Evolutionary conservation across 2,113 vertebrate genomes (phyloP), one percentile per base, ranked within the genome.

Genomic region (Chionodraco myersi): DNA sequence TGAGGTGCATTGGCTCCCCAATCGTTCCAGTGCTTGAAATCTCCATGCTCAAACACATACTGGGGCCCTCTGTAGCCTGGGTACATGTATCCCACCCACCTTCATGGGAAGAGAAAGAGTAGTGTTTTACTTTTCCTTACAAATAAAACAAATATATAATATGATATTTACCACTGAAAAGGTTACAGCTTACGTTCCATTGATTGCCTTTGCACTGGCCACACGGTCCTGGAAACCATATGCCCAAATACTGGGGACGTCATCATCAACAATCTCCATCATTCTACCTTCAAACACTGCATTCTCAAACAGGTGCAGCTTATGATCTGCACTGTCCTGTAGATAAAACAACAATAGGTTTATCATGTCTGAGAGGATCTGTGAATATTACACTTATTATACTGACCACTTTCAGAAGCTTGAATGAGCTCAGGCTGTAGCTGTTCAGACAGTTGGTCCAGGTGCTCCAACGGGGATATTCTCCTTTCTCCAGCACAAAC

Each of bases 1-100:
- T 95, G 96, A 0, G 97, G 97, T 88, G 96, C 95, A 90, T 90
- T 92, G 78, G 96, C 95, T 0, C 95, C 96, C 97, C 97, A 97
- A 66, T 97, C 96, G 6, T 98, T 97, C 96, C 96, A 97, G 94
- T 98, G 97, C 65, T 95, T 94, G 93, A 96, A 97, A 52, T 98
- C 96, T 16, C 96, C 96, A 68, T 92, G 94, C 93, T 97, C 96
- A 0, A 98, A 96, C 87, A 96, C 94, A 57, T 95, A 96, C 93
- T 98, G 97, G 79, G 90, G 94, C 59, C 97, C 97, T n/a, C 96
- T 94, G 90, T 97, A 98, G 23, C 97, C 97, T 0, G 97, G 96
- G 87, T 96, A 98, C 91, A 95, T 96, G 51, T 97, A 98, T 78
- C 95, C 97, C 34, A 97, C 97, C 97, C 97, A 98, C 70, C 97